A percentile compares a stretch with the other conserved stretches of the same genome.
These are phyloP conservation scores for Penaeus indicus DNA, from an alignment of 1,140 invertebrate genomes.

Conservation along the genomic window DNA sequence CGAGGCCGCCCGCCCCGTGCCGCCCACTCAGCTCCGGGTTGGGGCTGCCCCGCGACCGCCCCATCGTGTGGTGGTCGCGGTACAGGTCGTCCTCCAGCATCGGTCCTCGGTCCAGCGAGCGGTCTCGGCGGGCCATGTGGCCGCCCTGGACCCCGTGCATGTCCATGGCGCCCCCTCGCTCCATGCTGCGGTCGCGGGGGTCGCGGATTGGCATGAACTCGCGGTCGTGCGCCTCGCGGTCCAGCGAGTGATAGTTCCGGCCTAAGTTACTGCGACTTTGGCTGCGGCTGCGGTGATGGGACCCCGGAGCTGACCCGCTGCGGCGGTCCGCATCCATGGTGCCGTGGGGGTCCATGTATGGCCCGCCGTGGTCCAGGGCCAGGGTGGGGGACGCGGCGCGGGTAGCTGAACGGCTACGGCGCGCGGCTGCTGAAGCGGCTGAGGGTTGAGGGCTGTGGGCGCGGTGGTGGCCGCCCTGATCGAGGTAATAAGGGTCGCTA, in stretches of 20 bases:
- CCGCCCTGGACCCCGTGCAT: conserved; percentile 72
- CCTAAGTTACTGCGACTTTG: conserved; percentile 72
- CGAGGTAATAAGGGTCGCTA: conserved; percentile 65
- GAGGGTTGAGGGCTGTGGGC: conserved; percentile 58
- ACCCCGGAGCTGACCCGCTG: conserved; percentile 74
- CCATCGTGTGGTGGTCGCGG: conserved; percentile 71
- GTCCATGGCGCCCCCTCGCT: conserved; percentile 71
- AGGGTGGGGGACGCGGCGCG: conserved; percentile 62
- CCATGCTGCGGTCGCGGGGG: conserved; percentile 72
- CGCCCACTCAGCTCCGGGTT: conserved; percentile 72
- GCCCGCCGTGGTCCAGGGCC: conserved; percentile 59
- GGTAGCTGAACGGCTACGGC: conserved; percentile 64
- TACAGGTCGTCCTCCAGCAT: conserved; percentile 82
- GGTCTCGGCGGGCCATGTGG: conserved; percentile 70
- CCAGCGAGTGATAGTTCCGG: conserved; percentile 81
- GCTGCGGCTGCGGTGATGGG: conserved; percentile 69
- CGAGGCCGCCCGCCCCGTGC: conserved; percentile 52
- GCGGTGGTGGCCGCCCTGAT: conserved; percentile 60
- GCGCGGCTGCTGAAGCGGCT: conserved; percentile 60
- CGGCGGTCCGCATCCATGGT: conserved; percentile 77
- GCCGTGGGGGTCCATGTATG: conserved; percentile 66
- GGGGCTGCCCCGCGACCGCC: conserved; percentile 81
- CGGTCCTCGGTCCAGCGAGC: conserved; percentile 75
- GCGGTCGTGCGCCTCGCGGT: conserved; percentile 76
- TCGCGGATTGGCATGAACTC: conserved; percentile 87